Percentiles rank a stretch among this genome's conserved stretches.
These are phyloP conservation scores for Lithodes maja DNA, from an alignment of 2,888 invertebrate species.

Conservation along the genomic window DNA sequence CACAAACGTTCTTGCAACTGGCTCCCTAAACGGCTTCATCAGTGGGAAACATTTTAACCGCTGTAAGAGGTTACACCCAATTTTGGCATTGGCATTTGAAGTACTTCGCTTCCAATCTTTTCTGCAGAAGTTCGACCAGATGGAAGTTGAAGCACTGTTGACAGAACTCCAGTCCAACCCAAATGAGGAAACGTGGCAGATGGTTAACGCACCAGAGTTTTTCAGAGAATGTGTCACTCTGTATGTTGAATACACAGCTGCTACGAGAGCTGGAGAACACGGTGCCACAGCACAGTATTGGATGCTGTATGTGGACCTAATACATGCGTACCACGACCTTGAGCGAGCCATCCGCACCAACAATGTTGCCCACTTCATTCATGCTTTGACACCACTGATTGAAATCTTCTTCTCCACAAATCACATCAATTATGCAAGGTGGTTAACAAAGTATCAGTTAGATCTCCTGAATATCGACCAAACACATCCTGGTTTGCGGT, in stretches of 20 bases:
- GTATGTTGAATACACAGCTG: neutral
- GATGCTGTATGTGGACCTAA: constrained; percentile 14
- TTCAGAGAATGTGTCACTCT: neutral
- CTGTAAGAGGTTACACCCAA: no score
- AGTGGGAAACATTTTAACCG: neutral
- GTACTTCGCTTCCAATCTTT: no score
- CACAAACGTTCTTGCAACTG: constrained; percentile 22
- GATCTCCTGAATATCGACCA: neutral
- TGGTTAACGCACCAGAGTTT: neutral
- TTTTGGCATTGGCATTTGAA: no score
- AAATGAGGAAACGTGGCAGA: neutral
- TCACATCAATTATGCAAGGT: neutral
- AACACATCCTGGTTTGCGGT: constrained; percentile 23
- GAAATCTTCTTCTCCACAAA: constrained; percentile 18
- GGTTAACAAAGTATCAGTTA: neutral
- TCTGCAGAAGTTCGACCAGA: no score
- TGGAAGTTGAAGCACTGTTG: no score
- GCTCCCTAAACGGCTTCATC: constrained; percentile 21
- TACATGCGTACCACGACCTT: neutral
- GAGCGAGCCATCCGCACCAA: constrained; percentile 5
- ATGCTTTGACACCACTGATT: neutral
- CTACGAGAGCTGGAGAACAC: neutral
- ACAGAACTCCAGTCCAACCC: no score
- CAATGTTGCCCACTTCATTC: neutral
- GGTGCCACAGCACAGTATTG: neutral